Conservation (phyloP, 2,888 invertebrate genomes). For the Aspidiotus rigidus region DNA sequence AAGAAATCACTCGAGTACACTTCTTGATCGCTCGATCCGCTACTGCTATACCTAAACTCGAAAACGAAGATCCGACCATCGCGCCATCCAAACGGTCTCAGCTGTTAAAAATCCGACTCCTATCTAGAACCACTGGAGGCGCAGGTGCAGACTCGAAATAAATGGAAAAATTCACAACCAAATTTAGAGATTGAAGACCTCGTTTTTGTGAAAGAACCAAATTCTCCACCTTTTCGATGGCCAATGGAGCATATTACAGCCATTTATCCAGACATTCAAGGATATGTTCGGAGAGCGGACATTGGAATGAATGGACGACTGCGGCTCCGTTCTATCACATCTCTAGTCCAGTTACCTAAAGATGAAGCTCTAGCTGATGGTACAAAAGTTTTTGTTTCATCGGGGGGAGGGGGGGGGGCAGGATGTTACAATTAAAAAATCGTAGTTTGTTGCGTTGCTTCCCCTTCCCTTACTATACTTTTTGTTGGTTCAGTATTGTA, state of each 20-base stretch:
- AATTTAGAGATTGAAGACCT: neutral
- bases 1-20: neutral
- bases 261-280: neutral
- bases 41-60: neutral
- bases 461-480: too few relatives aligned
- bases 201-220: neutral
- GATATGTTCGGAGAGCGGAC: neutral
- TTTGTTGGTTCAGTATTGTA: too few relatives aligned
- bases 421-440: too few relatives aligned
- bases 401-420: too few relatives aligned
- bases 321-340: too few relatives aligned
- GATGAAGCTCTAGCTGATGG: too few relatives aligned
- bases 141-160: neutral
- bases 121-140: neutral
- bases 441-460: too few relatives aligned
- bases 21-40: neutral
- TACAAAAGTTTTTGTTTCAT: too few relatives aligned
- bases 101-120: neutral
- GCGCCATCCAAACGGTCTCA: neutral
- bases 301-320: neutral
- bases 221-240: neutral
- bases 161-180: constrained; percentile 4
- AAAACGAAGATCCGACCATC: neutral
- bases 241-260: too few relatives aligned
- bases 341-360: too few relatives aligned